Conservation (phyloP, 1,140 invertebrate species). For the Bacillus rossius region DNA sequence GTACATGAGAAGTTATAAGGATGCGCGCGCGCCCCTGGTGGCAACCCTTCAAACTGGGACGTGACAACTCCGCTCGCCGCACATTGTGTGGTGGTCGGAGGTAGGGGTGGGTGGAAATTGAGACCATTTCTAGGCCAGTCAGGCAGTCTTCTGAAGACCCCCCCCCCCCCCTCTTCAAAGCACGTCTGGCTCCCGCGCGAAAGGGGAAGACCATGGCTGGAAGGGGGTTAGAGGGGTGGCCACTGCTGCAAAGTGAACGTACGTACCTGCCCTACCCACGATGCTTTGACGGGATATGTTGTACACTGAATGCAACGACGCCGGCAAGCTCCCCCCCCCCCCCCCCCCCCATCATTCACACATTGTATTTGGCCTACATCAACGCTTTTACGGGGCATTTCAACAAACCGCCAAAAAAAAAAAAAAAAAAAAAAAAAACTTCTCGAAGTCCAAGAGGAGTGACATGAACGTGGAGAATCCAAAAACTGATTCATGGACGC, state of each 20-base stretch:
- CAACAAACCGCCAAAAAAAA: too few relatives aligned
- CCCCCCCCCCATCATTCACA: not conserved
- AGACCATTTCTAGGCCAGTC: conserved; percentile 26
- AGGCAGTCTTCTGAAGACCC: conserved; percentile 11
- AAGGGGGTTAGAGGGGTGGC: not conserved
- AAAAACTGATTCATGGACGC: too few relatives aligned
- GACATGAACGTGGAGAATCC: too few relatives aligned
- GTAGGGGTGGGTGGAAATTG: conserved; percentile 23
- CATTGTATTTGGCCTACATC: conserved; percentile 9
- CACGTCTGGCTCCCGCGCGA: too few relatives aligned
- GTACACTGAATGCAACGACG: not conserved
- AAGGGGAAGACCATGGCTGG: not conserved
- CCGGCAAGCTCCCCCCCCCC: not conserved
- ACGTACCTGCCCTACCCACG: not conserved
- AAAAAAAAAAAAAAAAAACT: too few relatives aligned
- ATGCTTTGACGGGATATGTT: too few relatives aligned
- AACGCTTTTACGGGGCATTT: too few relatives aligned
- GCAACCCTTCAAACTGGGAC: conserved; percentile 24
- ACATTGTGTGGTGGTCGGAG: conserved; percentile 13
- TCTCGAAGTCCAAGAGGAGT: too few relatives aligned
- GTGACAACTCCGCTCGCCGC: conserved; percentile 16
- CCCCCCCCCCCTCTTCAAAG: not conserved
- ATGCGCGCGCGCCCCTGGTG: conserved; percentile 14
- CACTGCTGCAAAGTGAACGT: not conserved
- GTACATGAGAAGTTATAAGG: conserved; percentile 28